Evolutionary conservation across 1,140 invertebrate genomes (phyloP), one percentile per base, ranked within the genome.

Genomic region (Proales similis): DNA sequence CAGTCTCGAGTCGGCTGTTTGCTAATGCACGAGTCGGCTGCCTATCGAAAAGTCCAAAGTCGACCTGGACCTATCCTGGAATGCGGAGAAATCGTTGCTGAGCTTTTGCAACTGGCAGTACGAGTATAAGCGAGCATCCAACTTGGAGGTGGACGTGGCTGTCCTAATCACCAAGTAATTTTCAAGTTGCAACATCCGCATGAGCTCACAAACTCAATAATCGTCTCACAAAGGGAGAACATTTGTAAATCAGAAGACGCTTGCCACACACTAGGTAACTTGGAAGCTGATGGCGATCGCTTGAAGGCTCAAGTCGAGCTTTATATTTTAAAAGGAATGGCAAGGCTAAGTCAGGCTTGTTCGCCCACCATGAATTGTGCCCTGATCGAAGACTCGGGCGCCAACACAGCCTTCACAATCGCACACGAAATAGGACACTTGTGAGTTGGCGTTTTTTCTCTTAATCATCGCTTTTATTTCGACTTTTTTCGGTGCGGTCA

Each of bases 351-450:
- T 24, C 51, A 57, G 27, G 39, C 47, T n/a, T 61, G 57, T 61
- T 29, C 36, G 2, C n/a, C 39, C n/a, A 27, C 6, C 26, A 29
- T 32, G 26, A 61, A 45, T 48, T 63, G 61, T 48, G 46, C 32
- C 11, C 45, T 63, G n/a, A 39, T 63, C 20, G 43, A 47, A 36
- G 61, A 63, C 32, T 33, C 32, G 27, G 61, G 61, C 0, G 12
- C 49, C 11, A 36, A 33, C 7, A 63, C 61, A 9, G 61, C 45
- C 17, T 63, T 38, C 24, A 63, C 46, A 17, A 63, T 63, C 12
- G 61, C 61, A n/a, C 61, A 63, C 30, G 61, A 48, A 63, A 63
- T 63, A 4, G 61, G 43, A 0, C 61, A 63, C 30, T 48, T 63
- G 46, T 63, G 42, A 47, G 20, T 9, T 9, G 20, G 2, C 4